phyloP scores from a whole-genome alignment of 92 coral and sea anemone species.

The Siderastrea siderea region DNA sequence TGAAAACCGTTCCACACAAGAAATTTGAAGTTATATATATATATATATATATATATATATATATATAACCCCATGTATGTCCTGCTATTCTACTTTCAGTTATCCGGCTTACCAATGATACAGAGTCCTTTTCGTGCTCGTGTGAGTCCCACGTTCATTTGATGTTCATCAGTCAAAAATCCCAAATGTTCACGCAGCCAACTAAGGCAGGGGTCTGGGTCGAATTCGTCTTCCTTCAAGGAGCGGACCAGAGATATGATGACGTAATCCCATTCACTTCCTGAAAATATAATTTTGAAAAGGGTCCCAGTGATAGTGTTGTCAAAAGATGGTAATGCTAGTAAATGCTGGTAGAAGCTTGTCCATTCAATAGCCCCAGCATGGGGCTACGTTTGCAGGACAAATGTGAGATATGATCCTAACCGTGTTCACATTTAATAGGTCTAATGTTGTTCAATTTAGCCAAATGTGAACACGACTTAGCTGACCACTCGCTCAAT shows the following conservation, averaged over 20 bases:
- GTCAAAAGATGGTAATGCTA: neutral
- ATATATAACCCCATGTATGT: neutral
- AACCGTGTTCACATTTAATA: too few relatives aligned
- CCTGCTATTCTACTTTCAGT: neutral
- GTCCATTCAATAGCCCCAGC: too few relatives aligned
- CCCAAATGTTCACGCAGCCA: slow-evolving; percentile 88
- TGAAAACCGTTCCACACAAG: too few relatives aligned
- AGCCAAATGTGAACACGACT: too few relatives aligned
- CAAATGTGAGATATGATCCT: too few relatives aligned
- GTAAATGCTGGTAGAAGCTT: neutral
- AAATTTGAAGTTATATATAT: too few relatives aligned
- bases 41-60: too few relatives aligned
- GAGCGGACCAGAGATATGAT: slow-evolving; percentile 97
- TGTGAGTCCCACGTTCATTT: slow-evolving; percentile 95
- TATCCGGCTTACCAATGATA: slow-evolving; percentile 71
- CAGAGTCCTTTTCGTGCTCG: slow-evolving; percentile 90
- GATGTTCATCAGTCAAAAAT: slow-evolving; percentile 88
- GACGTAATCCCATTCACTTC: slow-evolving; percentile 97
- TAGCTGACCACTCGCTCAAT: too few relatives aligned
- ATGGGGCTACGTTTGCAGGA: too few relatives aligned
- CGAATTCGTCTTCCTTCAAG: slow-evolving; percentile 79
- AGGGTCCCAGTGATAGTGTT: neutral
- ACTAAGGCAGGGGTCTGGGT: slow-evolving; percentile 76
- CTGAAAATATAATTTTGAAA: slow-evolving; percentile 30
- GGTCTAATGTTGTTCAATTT: too few relatives aligned